phyloP scores from a whole-genome alignment of 2,113 vertebrate genomes.

The Todiramphus chloris region DNA sequence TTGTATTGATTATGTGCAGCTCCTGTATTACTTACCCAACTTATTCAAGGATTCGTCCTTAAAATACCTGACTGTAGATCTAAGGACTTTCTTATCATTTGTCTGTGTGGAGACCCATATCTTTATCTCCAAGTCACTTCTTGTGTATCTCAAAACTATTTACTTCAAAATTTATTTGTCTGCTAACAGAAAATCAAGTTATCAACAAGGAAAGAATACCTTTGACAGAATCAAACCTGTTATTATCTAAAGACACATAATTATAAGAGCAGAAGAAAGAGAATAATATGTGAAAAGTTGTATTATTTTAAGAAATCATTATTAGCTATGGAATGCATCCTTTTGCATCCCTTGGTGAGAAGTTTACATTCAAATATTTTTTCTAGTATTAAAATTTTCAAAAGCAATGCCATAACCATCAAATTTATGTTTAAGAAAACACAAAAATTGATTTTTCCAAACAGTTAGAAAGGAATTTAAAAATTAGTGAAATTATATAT shows the following conservation, averaged over 20 bases:
- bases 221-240: background rate
- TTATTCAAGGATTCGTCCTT: background rate
- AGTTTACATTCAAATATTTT: background rate
- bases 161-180: background rate
- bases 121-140: background rate
- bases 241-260: background rate
- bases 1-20: background rate
- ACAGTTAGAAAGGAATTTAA: background rate
- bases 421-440: background rate
- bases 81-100: background rate
- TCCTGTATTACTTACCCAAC: background rate
- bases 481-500: background rate
- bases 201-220: background rate
- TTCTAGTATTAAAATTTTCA: background rate
- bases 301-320: background rate
- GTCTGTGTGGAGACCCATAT: background rate
- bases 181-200: background rate
- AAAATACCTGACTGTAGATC: background rate
- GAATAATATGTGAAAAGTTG: background rate
- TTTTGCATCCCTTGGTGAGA: background rate
- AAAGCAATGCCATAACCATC: background rate
- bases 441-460: background rate
- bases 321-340: background rate
- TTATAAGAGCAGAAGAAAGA: background rate
- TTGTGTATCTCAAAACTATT: background rate